phyloP scores from a whole-genome alignment of 1,140 invertebrate species.

The Lepidurus packardi region DNA sequence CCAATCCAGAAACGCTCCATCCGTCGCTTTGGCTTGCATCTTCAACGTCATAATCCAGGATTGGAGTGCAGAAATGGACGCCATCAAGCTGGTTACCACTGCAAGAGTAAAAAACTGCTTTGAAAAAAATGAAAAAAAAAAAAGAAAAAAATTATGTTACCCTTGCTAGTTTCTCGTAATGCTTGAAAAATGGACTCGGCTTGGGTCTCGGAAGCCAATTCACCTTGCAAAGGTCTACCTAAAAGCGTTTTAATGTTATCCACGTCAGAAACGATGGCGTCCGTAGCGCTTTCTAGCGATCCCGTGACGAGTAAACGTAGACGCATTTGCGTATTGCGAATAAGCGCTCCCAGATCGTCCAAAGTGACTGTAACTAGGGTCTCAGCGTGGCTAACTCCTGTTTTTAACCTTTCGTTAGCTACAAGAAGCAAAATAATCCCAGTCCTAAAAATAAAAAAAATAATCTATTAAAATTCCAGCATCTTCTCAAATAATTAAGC shows the following conservation, averaged over 20 bases:
- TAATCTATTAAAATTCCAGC: background rate
- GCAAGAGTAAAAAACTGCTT: background rate
- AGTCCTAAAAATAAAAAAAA: background rate
- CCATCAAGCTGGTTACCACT: background rate
- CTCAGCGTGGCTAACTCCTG: background rate
- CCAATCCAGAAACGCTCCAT: background rate
- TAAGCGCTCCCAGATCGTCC: background rate
- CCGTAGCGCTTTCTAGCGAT: background rate
- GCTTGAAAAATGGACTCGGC: background rate
- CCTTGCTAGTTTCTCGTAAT: background rate
- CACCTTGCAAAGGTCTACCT: background rate
- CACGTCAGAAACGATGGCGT: background rate
- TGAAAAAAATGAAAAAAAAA: background rate
- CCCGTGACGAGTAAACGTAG: background rate
- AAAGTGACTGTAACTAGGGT: background rate
- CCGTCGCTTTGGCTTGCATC: background rate
- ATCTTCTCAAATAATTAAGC: too few relatives aligned
- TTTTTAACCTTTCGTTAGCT: background rate
- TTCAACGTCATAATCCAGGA: background rate
- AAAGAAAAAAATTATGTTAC: background rate
- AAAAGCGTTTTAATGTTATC: background rate
- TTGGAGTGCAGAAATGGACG: background rate
- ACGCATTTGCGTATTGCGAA: conserved; percentile 4
- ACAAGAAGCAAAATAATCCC: background rate
- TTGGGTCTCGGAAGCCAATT: background rate